Base-by-base conservation (phyloP, 2,888 invertebrate genomes). In the Agrochola lota region DNA sequence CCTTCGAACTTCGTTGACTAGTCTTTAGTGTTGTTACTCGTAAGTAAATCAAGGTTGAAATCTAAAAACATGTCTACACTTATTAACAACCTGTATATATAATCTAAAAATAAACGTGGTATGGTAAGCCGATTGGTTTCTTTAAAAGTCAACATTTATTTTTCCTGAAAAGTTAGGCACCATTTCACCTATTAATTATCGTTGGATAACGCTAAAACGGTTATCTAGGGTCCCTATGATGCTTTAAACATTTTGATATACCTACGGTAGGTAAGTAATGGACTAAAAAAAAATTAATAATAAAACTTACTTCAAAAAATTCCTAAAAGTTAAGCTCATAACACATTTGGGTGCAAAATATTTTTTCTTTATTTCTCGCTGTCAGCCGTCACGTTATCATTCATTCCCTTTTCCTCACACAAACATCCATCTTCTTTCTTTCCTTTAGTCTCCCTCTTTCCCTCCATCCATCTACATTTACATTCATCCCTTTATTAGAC, bases 31-130 rank as follows among this genome's bases (percentile, higher is more conserved):
- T 60, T 26, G 46, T 49, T n/a, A 46, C n/a, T 69, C 6, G 52
- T 52, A 30, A 64, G 46, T 63, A 64, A 63, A 64, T 64, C 71
- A 71, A 72, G 64, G 59, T 59, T 80, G 49, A 52, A 72, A 64
- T 78, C 4, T 49, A 59, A 64, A 49, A 43, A 49, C 30, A 12
- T 52, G 57, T 66, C n/a, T 43, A 12, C 20, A 74, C 17, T 30
- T 63, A 49, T n/a, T 30, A 57, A 20, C 23, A 78, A 70, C 23
- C 23, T 55, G 55, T 78, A 3, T 59, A 30, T n/a, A 52, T 23
- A 52, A 35, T 77, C 52, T 68, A 57, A 71, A 71, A 40, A 49
- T 63, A 57, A 52, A 35, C 26, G 40, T 40, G n/a, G 0, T 40
- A 40, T 6, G 30, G 4, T 57, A 43, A 17, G 40, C 77, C 4